These are phyloP conservation scores for Chaetodon auriga DNA, from an alignment of 2,113 vertebrate species.

Conservation along the genomic window DNA sequence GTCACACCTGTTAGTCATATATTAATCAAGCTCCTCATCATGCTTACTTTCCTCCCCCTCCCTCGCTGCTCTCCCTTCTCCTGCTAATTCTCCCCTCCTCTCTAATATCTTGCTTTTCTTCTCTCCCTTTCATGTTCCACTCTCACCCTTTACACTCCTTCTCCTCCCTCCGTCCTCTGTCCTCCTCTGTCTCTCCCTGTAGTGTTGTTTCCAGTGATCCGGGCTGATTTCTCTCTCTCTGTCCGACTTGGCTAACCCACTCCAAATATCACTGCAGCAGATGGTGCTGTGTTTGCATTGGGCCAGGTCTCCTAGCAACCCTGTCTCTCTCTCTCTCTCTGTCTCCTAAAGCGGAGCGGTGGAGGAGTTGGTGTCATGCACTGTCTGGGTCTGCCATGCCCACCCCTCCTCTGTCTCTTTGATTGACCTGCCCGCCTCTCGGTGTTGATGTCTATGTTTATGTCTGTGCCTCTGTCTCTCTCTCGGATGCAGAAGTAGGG, in stretches of 20 bases:
- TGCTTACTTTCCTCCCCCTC: neutral
- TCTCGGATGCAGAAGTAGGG: slow-evolving; percentile 55
- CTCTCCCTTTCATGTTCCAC: slow-evolving; percentile 13
- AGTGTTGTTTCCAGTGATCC: slow-evolving; percentile 55
- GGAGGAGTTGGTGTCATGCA: slow-evolving; percentile 75
- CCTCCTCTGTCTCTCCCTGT: slow-evolving; percentile 24
- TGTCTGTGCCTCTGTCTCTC: slow-evolving; percentile 29
- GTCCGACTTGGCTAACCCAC: slow-evolving; percentile 65
- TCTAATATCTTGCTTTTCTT: slow-evolving; percentile 7
- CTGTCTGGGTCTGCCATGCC: slow-evolving; percentile 71
- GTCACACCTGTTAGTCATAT: slow-evolving; percentile 69
- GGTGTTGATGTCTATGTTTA: slow-evolving; percentile 59
- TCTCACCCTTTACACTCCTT: neutral
- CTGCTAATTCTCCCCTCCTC: neutral
- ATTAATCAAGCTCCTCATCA: slow-evolving; percentile 36
- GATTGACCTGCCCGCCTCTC: slow-evolving; percentile 60
- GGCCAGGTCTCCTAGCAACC: slow-evolving; percentile 85
- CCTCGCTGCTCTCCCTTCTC: neutral
- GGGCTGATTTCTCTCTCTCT: slow-evolving; percentile 36
- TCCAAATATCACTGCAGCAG: slow-evolving; percentile 81
- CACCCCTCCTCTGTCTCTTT: slow-evolving; percentile 46
- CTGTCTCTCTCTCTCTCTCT: slow-evolving; percentile 57
- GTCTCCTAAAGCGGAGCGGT: slow-evolving; percentile 62
- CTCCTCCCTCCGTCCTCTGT: neutral
- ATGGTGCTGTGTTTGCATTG: slow-evolving; percentile 83